Conservation (phyloP, 1,140 invertebrate species). For the Leptinotarsa undecemlineata region DNA sequence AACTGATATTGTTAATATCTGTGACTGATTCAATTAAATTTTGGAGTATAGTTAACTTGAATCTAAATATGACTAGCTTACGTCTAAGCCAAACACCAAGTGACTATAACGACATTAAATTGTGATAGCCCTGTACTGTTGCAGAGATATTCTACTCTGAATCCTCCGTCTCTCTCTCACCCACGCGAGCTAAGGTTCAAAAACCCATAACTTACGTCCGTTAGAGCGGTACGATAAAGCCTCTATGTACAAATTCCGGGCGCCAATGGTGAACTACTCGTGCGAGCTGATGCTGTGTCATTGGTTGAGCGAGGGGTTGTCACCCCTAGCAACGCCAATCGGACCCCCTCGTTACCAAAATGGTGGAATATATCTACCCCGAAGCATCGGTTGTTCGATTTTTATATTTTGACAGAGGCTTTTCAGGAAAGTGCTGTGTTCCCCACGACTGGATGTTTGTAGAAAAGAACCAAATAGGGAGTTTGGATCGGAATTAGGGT, state of each 20-base stretch:
- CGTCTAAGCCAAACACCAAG: constrained; percentile 56
- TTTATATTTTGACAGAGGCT: constrained; percentile 49
- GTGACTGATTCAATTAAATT: constrained; percentile 57
- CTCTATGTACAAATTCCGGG: constrained; percentile 13
- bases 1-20: constrained; percentile 57
- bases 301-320: constrained; percentile 34
- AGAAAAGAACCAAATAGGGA: constrained; percentile 12
- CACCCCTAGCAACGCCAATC: constrained; percentile 50
- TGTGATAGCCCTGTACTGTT: constrained; percentile 56
- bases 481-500: constrained; percentile 17
- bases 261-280: constrained; percentile 33
- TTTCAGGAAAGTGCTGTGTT: constrained; percentile 27
- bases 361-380: constrained; percentile 45
- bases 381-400: constrained; percentile 46
- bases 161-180: constrained; percentile 24
- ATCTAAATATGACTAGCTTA: constrained; percentile 56
- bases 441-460: constrained; percentile 15
- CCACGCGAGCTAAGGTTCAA: background rate
- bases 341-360: constrained; percentile 39
- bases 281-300: constrained; percentile 34
- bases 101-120: constrained; percentile 57
- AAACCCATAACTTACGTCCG: constrained; percentile 22
- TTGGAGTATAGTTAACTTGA: constrained; percentile 53
- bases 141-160: constrained; percentile 31
- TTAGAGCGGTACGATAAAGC: constrained; percentile 16